Base-by-base conservation (phyloP, 2,797 vertebrate genomes). In the Microcaecilia unicolor region DNA sequence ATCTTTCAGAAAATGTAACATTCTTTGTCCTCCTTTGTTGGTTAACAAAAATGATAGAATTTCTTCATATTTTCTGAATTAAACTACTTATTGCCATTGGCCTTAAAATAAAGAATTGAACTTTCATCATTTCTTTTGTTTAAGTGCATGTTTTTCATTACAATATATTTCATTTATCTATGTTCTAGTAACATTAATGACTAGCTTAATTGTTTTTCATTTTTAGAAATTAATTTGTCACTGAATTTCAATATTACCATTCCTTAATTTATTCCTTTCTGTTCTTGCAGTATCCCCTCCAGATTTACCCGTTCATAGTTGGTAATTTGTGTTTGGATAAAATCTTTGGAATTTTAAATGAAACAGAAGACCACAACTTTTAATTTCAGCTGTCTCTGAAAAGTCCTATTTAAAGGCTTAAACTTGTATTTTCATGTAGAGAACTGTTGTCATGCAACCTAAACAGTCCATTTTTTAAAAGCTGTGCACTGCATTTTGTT, bases 1-100 rank as follows among this genome's bases (percentile, higher is more conserved):
- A 76, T 76, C 72, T 7, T 74, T 59, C 76, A 70, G n/a, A 73
- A 75, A 77, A 55, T 78, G 67, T 80, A 74, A 72, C 26, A 1
- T 49, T 48, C 62, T 54, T 49, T 76, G 70, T 77, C 66, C 58
- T 27, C 19, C 42, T n/a, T n/a, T n/a, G n/a, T n/a, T n/a, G n/a
- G n/a, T n/a, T n/a, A n/a, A n/a, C n/a, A n/a, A 53, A 65, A 56
- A 61, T 55, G 71, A 37, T 49, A 30, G 67, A 78, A 64, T 74
- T 28, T 70, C 75, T 71, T 78, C 57, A 66, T 71, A 67, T 70
- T 60, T 18, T 11, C 45, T 57, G 44, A 78, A 82, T 79, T 79
- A 74, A 78, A 58, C 49, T 55, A 68, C 44, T 18, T 22, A 58
- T 74, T 74, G 31, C 71, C n/a, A n/a, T n/a, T n/a, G n/a, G n/a